Evolutionary conservation across 2,888 invertebrate species (phyloP).

Genomic region (Lasioglossum marginatum): DNA sequence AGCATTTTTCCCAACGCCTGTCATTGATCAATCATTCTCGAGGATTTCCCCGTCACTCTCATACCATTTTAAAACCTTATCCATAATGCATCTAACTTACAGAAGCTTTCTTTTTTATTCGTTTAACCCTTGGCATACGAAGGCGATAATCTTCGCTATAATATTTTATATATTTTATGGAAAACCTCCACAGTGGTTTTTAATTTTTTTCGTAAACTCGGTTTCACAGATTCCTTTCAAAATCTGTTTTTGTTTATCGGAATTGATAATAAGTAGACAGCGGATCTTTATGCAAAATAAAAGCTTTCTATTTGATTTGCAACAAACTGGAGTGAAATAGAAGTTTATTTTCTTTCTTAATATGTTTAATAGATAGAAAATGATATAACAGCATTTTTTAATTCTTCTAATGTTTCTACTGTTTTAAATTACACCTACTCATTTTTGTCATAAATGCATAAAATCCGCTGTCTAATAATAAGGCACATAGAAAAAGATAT

Average conservation of each 20-base stretch:
- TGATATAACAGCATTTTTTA: no score
- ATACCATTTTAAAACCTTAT: neutral
- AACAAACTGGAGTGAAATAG: no score
- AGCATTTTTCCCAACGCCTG: constrained; percentile 25
- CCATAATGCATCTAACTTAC: neutral
- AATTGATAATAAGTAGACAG: neutral
- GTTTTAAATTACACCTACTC: no score
- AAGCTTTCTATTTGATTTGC: no score
- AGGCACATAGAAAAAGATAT: no score
- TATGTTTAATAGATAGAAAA: no score
- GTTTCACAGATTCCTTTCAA: neutral
- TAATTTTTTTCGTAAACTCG: neutral
- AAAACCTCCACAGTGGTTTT: neutral
- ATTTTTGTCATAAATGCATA: no score
- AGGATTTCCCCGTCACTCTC: neutral
- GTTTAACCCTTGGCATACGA: neutral
- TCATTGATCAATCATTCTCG: constrained; percentile 24
- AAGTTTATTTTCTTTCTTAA: no score
- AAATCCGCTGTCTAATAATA: no score
- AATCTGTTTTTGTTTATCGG: neutral
- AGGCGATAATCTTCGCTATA: no score
- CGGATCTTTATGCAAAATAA: no score
- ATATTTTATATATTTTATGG: neutral
- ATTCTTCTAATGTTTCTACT: no score
- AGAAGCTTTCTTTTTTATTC: neutral